These are phyloP conservation scores for Rattus rattus DNA, from an alignment of 2,113 vertebrate species.

Conservation along the genomic window DNA sequence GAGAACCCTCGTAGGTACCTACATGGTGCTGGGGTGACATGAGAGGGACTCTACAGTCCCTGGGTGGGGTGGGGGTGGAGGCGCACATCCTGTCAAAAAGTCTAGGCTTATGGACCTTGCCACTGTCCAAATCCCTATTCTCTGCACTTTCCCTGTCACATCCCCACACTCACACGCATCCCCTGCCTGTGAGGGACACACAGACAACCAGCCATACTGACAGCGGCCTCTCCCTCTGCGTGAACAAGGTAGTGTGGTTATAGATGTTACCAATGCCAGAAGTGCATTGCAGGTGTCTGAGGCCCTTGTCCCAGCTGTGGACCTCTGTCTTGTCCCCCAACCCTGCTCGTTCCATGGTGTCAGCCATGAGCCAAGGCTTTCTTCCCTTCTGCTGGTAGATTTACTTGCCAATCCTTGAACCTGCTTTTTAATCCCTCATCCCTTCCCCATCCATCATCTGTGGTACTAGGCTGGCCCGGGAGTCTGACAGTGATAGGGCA, in stretches of 20 bases:
- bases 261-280: conserved; percentile 37
- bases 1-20: neutral
- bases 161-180: too few species aligned
- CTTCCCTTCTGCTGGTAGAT: neutral
- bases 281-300: conserved; percentile 50
- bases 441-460: neutral
- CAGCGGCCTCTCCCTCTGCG: neutral
- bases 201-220: neutral
- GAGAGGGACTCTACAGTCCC: neutral
- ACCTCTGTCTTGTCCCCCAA: conserved; percentile 45
- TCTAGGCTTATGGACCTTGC: neutral
- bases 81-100: neutral
- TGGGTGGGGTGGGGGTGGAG: neutral
- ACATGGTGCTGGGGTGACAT: neutral
- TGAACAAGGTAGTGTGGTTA: conserved; percentile 41
- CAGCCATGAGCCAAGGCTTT: neutral
- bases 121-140: neutral
- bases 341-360: neutral
- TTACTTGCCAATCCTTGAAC: neutral
- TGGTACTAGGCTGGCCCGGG: neutral
- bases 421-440: neutral
- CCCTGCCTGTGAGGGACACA: neutral
- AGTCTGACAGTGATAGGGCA: neutral
- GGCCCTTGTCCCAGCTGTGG: conserved; percentile 31
- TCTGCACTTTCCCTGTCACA: rapidly evolving